These are phyloP conservation scores for Philereme transversata DNA, from an alignment of 2,888 invertebrate genomes.

Conservation along the genomic window DNA sequence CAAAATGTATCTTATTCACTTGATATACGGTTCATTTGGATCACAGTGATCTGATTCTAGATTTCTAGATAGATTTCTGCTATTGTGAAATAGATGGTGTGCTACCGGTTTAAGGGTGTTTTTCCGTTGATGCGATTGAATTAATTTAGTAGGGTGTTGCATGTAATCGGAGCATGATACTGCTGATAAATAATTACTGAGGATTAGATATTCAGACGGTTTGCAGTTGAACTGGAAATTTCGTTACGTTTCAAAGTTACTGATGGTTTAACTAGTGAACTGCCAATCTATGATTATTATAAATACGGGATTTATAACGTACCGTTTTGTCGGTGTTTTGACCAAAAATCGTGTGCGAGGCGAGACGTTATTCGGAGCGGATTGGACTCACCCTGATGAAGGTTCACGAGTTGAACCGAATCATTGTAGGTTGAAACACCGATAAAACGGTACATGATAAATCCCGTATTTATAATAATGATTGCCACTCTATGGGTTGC, in stretches of 20 bases:
- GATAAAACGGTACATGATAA: no score
- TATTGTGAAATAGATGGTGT: not conserved
- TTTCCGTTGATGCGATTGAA: not conserved
- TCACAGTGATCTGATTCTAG: not conserved
- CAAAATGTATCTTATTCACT: slow-evolving; percentile 20
- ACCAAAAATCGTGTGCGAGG: no score
- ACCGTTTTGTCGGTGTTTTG: no score
- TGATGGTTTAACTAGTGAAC: not conserved
- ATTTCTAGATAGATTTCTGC: not conserved
- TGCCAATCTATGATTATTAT: no score
- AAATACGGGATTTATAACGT: no score
- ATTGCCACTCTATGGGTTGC: no score
- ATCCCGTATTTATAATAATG: no score
- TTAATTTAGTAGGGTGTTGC: slow-evolving; percentile 13
- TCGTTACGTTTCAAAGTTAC: not conserved
- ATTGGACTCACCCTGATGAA: no score
- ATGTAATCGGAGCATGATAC: slow-evolving; percentile 14
- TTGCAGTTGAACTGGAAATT: not conserved
- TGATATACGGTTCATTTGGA: slow-evolving; percentile 17
- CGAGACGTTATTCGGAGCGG: no score
- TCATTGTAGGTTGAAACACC: no score
- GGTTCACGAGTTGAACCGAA: no score
- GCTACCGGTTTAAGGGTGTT: not conserved
- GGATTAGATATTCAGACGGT: slow-evolving; percentile 12
- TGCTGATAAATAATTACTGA: slow-evolving; percentile 14